Conservation (phyloP, 2,797 vertebrate species). For the Cuniculus paca region DNA sequence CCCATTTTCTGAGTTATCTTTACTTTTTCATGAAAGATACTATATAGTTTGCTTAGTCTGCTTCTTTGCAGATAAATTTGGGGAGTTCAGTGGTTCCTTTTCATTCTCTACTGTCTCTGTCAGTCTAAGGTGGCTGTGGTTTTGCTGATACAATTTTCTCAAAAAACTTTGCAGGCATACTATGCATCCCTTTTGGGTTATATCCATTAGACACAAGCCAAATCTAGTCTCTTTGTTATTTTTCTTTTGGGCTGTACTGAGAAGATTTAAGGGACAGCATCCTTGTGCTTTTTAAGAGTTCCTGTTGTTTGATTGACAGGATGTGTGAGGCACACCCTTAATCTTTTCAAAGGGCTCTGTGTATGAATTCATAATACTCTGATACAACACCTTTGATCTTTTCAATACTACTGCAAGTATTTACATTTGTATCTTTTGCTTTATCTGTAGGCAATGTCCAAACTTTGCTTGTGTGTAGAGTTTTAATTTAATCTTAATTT, state of each 20-base stretch:
- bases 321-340: neutral
- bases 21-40: neutral
- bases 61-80: neutral
- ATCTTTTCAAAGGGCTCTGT: neutral
- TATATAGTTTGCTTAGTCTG: neutral
- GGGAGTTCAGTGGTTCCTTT: neutral
- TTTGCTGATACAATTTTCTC: constrained; percentile 7
- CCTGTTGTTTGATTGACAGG: neutral
- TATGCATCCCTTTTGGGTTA: neutral
- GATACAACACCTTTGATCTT: neutral
- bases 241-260: neutral
- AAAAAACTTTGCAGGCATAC: neutral
- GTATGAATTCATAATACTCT: neutral
- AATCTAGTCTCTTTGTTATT: neutral
- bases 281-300: neutral
- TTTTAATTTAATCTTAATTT: constrained; percentile 12
- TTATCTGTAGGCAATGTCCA: neutral
- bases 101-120: neutral
- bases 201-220: neutral
- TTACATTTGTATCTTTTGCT: neutral
- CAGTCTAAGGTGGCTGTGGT: neutral
- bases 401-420: neutral
- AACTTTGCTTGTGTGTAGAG: neutral
- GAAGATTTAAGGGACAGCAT: neutral
- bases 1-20: neutral